phyloP scores from a whole-genome alignment of 2,888 invertebrate genomes.

The Drosophila ustulata region DNA sequence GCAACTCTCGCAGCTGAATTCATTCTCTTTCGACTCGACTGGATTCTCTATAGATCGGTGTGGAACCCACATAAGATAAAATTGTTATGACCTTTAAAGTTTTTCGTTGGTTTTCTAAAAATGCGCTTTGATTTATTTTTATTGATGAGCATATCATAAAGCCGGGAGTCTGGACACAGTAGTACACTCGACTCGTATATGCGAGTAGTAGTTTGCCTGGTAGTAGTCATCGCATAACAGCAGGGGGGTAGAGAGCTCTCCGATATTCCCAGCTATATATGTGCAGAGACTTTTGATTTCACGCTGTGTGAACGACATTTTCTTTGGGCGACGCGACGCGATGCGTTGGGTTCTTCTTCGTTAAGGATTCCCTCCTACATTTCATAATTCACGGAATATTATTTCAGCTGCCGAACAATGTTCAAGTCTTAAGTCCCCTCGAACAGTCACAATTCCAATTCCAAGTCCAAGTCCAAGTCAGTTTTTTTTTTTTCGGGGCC shows the following conservation, averaged over 20 bases:
- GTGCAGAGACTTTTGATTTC: constrained; percentile 57
- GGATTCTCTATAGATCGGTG: constrained; percentile 11
- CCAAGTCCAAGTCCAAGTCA: background rate
- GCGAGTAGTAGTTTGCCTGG: constrained; percentile 46
- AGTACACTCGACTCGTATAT: constrained; percentile 10
- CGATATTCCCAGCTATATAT: constrained; percentile 22
- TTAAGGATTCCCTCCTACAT: constrained; percentile 69
- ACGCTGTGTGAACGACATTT: constrained; percentile 81
- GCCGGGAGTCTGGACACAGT: constrained; percentile 46
- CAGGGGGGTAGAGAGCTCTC: constrained; percentile 62
- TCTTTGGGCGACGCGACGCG: constrained; percentile 42
- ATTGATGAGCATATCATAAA: constrained; percentile 80
- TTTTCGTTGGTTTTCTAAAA: constrained; percentile 48
- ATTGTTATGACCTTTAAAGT: constrained; percentile 30
- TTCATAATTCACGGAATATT: constrained; percentile 82
- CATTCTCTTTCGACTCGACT: constrained; percentile 7
- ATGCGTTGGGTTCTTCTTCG: constrained; percentile 42
- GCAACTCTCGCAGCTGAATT: constrained; percentile 5
- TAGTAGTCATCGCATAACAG: constrained; percentile 80
- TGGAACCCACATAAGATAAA: constrained; percentile 36
- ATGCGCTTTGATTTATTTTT: constrained; percentile 78
- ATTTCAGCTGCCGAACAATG: constrained; percentile 73
- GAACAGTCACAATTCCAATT: background rate
- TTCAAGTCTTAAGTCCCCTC: constrained; percentile 13
- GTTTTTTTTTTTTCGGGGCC: constrained; percentile 23